Percentiles rank a stretch among this genome's conserved stretches.
phyloP scores from a whole-genome alignment of 2,888 invertebrate genomes.

The Lacanobia wlatinum region DNA sequence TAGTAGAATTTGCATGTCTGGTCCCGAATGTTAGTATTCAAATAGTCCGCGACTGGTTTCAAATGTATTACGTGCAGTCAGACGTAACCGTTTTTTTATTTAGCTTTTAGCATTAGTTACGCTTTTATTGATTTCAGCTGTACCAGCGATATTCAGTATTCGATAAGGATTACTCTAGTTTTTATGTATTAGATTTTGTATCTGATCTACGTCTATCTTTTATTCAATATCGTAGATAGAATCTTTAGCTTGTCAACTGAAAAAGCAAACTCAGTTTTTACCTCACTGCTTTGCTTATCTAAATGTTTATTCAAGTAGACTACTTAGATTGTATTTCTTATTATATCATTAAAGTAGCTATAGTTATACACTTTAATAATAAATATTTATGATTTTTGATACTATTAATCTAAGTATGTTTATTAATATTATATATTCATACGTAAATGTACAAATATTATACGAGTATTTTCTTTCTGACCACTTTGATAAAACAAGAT shows the following conservation, averaged over 20 bases:
- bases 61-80: constrained; percentile 77
- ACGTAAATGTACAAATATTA: neutral
- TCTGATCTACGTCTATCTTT: constrained; percentile 16
- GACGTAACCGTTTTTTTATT: constrained; percentile 57
- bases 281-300: constrained; percentile 6
- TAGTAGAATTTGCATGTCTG: constrained; percentile 78
- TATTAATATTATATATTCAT: neutral
- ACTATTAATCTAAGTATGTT: neutral
- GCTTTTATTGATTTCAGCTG: constrained; percentile 70
- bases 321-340: constrained; percentile 4
- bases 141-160: constrained; percentile 44
- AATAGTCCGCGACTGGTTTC: constrained; percentile 78
- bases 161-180: constrained; percentile 28
- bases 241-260: neutral
- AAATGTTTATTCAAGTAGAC: constrained; percentile 27
- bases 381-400: neutral
- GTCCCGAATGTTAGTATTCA: constrained; percentile 75
- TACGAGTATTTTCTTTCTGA: neutral
- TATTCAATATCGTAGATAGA: constrained; percentile 14
- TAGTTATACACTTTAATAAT: neutral
- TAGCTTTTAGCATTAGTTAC: constrained; percentile 63
- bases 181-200: constrained; percentile 21
- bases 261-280: neutral
- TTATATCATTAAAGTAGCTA: constrained; percentile 13
- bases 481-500: constrained; percentile 4